Conservation (phyloP, 2,888 invertebrate species). For the Melitaea athalia region DNA sequence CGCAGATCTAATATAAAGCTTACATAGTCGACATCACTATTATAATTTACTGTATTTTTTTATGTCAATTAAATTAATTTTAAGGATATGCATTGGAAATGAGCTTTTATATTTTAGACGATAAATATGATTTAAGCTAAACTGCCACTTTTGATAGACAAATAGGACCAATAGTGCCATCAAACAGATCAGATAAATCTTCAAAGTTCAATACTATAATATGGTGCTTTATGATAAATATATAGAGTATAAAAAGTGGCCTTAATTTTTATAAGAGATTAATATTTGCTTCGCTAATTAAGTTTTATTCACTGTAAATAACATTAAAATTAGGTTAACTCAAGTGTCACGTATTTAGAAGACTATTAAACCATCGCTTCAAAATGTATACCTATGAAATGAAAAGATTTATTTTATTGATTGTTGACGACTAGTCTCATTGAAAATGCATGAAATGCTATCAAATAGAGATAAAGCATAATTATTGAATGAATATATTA, state of each 20-base stretch:
- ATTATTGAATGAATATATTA: conserved; percentile 68
- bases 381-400: conserved; percentile 54
- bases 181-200: conserved; percentile 27
- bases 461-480: conserved; percentile 52
- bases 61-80: conserved; percentile 39
- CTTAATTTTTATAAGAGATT: conserved; percentile 56
- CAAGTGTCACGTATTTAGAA: conserved; percentile 47
- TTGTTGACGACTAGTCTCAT: conserved; percentile 70
- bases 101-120: conserved; percentile 40
- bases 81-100: conserved; percentile 42
- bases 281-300: conserved; percentile 47
- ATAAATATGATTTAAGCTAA: conserved; percentile 25
- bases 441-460: conserved; percentile 75
- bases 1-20: conserved; percentile 43
- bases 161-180: conserved; percentile 45
- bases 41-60: conserved; percentile 39
- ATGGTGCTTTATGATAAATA: conserved; percentile 56
- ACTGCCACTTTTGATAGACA: conserved; percentile 30
- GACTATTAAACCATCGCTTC: conserved; percentile 20
- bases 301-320: conserved; percentile 70
- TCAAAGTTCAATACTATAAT: conserved; percentile 32
- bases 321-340: conserved; percentile 53
- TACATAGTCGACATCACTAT: conserved; percentile 54
- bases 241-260: conserved; percentile 58
- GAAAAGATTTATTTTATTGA: conserved; percentile 61